Evolutionary conservation across 1,140 invertebrate genomes (phyloP).

Genomic region (Gonioctena quinquepunctata): DNA sequence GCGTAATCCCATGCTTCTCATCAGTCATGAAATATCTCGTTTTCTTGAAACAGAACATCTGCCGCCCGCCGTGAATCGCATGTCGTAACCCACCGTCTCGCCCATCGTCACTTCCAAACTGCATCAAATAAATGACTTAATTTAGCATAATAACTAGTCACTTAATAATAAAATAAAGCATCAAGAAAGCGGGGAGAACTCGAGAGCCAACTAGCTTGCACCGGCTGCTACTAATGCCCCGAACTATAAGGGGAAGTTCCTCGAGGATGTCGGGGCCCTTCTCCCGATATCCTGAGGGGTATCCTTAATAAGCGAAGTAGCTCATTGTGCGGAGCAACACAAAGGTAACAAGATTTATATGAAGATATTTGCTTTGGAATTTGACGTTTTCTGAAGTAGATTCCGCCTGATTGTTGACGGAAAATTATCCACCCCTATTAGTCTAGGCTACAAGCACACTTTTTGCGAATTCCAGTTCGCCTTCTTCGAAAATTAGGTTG

Average conservation of each 20-base stretch:
- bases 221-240: conserved; percentile 31
- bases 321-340: no score
- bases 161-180: conserved; percentile 34
- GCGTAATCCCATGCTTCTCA: no score
- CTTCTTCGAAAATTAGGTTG: no score
- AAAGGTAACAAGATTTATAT: no score
- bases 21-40: no score
- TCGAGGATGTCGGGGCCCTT: neutral
- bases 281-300: neutral
- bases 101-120: conserved; percentile 12
- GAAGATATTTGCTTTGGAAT: no score
- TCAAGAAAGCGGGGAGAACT: conserved; percentile 15
- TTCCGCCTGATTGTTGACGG: no score
- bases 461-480: no score
- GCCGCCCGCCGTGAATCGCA: neutral
- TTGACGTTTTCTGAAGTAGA: no score
- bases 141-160: conserved; percentile 34
- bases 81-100: neutral
- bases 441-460: no score
- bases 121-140: conserved; percentile 30
- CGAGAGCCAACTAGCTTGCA: conserved; percentile 26
- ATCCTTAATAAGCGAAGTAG: conserved; percentile 19
- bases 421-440: no score
- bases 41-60: no score
- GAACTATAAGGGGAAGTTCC: conserved; percentile 1